phyloP scores from a whole-genome alignment of 2,113 vertebrate genomes.

The Poeciliopsis turrubarensis region DNA sequence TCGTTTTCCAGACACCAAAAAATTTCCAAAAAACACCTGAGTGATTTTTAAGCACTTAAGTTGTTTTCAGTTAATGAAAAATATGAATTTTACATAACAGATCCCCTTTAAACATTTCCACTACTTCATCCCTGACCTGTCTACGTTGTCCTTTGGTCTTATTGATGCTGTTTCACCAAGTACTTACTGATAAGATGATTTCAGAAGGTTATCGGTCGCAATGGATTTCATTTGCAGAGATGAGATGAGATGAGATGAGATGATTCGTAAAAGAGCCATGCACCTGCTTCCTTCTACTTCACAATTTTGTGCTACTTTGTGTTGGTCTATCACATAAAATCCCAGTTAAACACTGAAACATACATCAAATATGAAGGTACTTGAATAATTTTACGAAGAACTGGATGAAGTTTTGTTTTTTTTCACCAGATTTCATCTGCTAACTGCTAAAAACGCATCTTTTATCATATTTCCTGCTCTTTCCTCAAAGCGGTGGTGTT shows the following conservation, averaged over 20 bases:
- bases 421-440: conserved; percentile 7
- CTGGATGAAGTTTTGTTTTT: not conserved
- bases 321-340: not conserved
- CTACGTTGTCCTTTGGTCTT: too few species aligned
- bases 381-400: too few species aligned
- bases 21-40: too few species aligned
- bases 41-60: too few species aligned
- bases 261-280: too few species aligned
- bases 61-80: too few species aligned
- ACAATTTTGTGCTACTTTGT: not conserved
- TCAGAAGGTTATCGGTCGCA: not conserved
- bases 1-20: too few species aligned
- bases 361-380: not conserved
- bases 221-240: too few species aligned
- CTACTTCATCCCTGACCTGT: not conserved
- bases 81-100: too few species aligned
- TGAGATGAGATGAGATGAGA: too few species aligned
- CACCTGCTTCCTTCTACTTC: not conserved
- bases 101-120: not conserved
- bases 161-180: too few species aligned
- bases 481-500: conserved; percentile 43
- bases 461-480: conserved; percentile 13
- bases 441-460: conserved; percentile 41
- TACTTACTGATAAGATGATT: too few species aligned
- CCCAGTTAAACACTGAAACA: not conserved